phyloP scores from a whole-genome alignment of 2,888 invertebrate species.

The Rhodophaea formosa region DNA sequence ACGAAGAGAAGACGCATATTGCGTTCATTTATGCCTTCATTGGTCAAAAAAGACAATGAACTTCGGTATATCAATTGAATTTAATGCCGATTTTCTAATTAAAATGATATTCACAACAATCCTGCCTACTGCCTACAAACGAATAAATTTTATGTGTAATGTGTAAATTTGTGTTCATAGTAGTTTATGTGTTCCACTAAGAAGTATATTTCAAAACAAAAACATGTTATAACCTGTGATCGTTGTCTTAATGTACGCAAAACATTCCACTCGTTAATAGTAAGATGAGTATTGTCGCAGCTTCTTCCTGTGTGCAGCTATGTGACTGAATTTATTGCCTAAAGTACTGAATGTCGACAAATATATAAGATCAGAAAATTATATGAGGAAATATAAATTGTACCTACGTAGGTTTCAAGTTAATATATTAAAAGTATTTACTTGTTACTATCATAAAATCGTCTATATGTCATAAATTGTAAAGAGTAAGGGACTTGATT shows the following conservation, averaged over 20 bases:
- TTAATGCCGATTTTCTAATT: too few species aligned
- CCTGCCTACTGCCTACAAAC: too few species aligned
- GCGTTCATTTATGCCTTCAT: too few species aligned
- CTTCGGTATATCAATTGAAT: too few species aligned
- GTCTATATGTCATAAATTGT: conserved; percentile 40
- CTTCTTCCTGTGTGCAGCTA: not conserved
- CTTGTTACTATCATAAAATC: conserved; percentile 40
- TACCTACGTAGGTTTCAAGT: conserved; percentile 28
- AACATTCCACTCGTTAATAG: conserved; percentile 8
- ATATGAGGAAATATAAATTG: not conserved
- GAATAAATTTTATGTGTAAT: not conserved
- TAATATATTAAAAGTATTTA: conserved; percentile 38
- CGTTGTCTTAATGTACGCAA: not conserved
- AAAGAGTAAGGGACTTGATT: conserved; percentile 37
- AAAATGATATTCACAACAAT: too few species aligned
- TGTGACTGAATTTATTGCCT: conserved; percentile 1
- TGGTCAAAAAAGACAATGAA: too few species aligned
- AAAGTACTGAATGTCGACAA: not conserved
- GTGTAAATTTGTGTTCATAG: not conserved
- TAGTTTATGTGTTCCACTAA: not conserved
- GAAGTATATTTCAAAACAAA: not conserved
- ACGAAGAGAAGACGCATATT: too few species aligned
- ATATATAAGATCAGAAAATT: not conserved
- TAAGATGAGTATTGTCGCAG: not conserved
- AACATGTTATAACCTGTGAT: conserved; percentile 10